A percentile compares a stretch with the other conserved stretches of the same genome.
Evolutionary conservation across 2,113 vertebrate genomes (phyloP).

Genomic region (Petroica traversi): DNA sequence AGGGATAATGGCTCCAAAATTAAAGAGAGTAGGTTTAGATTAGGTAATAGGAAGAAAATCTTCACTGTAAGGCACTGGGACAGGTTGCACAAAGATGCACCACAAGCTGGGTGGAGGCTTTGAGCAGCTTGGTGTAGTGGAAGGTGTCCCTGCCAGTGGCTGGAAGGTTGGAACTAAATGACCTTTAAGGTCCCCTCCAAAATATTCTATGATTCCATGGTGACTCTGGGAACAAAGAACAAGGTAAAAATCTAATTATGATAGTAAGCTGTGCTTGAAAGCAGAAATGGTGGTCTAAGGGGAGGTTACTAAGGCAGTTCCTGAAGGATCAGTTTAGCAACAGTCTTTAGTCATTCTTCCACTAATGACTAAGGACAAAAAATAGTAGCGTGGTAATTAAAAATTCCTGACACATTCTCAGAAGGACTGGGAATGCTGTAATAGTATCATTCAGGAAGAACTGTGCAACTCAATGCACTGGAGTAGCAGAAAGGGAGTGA

Average conservation of each 20-base stretch:
- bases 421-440: not conserved
- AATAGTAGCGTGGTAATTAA: not conserved
- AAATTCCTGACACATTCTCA: not conserved
- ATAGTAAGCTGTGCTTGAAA: not conserved
- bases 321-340: not conserved
- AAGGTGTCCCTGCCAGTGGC: not conserved
- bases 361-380: not conserved
- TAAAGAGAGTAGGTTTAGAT: not conserved
- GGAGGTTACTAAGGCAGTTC: not conserved
- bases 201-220: not conserved
- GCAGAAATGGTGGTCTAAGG: not conserved
- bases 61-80: not conserved
- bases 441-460: not conserved
- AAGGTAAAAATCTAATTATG: not conserved
- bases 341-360: not conserved
- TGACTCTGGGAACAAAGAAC: not conserved
- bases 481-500: not conserved
- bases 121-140: not conserved
- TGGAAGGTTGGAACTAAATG: not conserved
- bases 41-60: not conserved
- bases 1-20: not conserved
- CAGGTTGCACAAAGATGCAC: not conserved
- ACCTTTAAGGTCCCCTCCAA: not conserved
- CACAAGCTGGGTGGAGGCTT: not conserved
- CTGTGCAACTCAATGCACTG: not conserved